A percentile compares a stretch with the other conserved stretches of the same genome.
phyloP scores from a whole-genome alignment of 2,113 vertebrate genomes.

The Pteropus alecto region DNA sequence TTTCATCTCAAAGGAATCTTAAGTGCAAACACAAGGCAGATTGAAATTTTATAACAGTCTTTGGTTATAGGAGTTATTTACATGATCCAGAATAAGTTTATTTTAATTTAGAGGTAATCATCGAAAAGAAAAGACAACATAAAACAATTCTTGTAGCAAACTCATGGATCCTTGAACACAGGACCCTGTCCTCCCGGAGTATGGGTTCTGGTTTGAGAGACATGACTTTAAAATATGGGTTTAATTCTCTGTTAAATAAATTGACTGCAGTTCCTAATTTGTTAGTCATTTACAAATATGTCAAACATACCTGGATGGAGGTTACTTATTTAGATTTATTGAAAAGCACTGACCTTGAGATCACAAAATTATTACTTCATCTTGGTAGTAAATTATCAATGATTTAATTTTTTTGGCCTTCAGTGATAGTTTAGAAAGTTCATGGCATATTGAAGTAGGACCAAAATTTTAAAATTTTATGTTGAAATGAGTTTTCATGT shows the following conservation, averaged over 20 bases:
- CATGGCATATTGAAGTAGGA: neutral
- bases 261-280: neutral
- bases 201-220: neutral
- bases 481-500: slow-evolving; percentile 13
- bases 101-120: slow-evolving; percentile 15
- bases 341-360: neutral
- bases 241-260: slow-evolving; percentile 5
- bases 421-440: neutral
- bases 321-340: slow-evolving; percentile 12
- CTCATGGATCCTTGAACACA: neutral
- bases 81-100: neutral
- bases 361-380: slow-evolving; percentile 5
- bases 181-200: neutral
- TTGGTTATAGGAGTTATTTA: neutral
- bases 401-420: slow-evolving; percentile 35
- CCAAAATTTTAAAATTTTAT: slow-evolving; percentile 38
- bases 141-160: neutral
- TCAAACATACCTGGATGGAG: neutral
- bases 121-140: neutral
- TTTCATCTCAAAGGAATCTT: slow-evolving; percentile 4
- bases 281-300: neutral
- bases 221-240: neutral
- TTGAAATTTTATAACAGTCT: neutral
- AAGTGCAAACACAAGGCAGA: neutral
- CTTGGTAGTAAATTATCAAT: slow-evolving; percentile 9